These are phyloP conservation scores for Enteromius argenteus DNA, from an alignment of 2,797 vertebrate species.

Conservation along the genomic window DNA sequence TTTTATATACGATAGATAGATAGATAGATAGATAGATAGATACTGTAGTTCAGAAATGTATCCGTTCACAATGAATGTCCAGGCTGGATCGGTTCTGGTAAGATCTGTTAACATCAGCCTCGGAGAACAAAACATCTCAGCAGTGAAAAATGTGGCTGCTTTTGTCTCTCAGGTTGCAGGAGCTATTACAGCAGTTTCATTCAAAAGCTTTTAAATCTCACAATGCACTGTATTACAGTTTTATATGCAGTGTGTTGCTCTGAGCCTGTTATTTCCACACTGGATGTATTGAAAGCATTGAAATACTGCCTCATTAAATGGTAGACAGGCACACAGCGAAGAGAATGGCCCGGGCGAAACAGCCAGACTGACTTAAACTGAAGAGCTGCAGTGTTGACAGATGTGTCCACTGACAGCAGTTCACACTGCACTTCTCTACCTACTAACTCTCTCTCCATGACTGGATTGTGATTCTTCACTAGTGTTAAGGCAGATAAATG, in stretches of 20 bases:
- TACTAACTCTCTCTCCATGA: conserved; percentile 21
- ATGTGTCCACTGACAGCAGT: conserved; percentile 46
- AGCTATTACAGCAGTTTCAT: conserved; percentile 44
- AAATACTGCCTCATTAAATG: conserved; percentile 46
- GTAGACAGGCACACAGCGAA: conserved; percentile 21
- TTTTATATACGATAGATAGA: not conserved
- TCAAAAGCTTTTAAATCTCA: conserved; percentile 53
- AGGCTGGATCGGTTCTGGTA: conserved; percentile 10
- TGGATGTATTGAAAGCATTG: conserved; percentile 38
- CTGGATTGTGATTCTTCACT: conserved; percentile 31
- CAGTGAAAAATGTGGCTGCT: conserved; percentile 11
- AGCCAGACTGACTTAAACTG: conserved; percentile 28
- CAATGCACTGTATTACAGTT: conserved; percentile 44
- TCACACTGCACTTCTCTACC: conserved; percentile 26
- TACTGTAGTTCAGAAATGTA: no score
- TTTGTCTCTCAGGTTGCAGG: conserved; percentile 41
- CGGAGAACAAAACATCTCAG: conserved; percentile 28
- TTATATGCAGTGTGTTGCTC: conserved; percentile 42
- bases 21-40: no score
- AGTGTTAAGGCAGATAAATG: conserved; percentile 36
- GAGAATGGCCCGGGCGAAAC: conserved; percentile 29
- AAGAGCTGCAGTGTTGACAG: conserved; percentile 25
- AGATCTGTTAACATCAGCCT: conserved; percentile 28
- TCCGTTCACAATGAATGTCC: not conserved
- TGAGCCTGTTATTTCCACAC: conserved; percentile 34